Percentiles rank a stretch among this genome's conserved stretches.
phyloP scores from a whole-genome alignment of 2,888 invertebrate species.

The Scaptodrosophila latifasciaeformis region DNA sequence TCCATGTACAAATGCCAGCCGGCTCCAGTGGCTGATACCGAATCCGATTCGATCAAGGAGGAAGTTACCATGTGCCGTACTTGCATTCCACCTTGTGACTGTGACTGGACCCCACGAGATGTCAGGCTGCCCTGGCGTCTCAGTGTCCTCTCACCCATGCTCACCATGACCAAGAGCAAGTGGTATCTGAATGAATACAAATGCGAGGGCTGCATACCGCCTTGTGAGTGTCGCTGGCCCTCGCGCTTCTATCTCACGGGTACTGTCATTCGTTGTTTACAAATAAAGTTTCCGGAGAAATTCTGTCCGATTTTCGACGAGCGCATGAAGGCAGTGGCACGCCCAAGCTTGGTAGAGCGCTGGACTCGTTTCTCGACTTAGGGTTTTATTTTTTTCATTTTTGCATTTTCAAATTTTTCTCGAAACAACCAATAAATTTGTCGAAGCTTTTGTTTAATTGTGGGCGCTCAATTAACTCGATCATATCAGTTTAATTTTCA shows the following conservation, averaged over 20 bases:
- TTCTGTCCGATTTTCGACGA: constrained; percentile 54
- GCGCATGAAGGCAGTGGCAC: constrained; percentile 22
- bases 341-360: constrained; percentile 50
- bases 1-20: constrained; percentile 27
- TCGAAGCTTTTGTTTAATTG: neutral
- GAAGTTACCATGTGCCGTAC: constrained; percentile 23
- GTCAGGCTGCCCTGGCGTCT: constrained; percentile 39
- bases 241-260: constrained; percentile 52
- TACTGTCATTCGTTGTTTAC: constrained; percentile 48
- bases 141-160: constrained; percentile 11
- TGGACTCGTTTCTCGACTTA: constrained; percentile 56
- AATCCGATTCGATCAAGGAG: neutral
- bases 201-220: constrained; percentile 42
- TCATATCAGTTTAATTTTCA: constrained; percentile 6
- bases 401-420: neutral
- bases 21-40: too few relatives aligned
- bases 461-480: neutral
- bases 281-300: constrained; percentile 52
- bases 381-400: neutral
- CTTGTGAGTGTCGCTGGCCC: constrained; percentile 56
- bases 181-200: constrained; percentile 29
- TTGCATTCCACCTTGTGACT: constrained; percentile 53
- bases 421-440: neutral
- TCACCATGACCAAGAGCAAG: constrained; percentile 11
- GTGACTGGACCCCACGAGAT: constrained; percentile 40